Base-by-base conservation (phyloP, 2,888 invertebrate genomes). In the Ephialtes manifestator region DNA sequence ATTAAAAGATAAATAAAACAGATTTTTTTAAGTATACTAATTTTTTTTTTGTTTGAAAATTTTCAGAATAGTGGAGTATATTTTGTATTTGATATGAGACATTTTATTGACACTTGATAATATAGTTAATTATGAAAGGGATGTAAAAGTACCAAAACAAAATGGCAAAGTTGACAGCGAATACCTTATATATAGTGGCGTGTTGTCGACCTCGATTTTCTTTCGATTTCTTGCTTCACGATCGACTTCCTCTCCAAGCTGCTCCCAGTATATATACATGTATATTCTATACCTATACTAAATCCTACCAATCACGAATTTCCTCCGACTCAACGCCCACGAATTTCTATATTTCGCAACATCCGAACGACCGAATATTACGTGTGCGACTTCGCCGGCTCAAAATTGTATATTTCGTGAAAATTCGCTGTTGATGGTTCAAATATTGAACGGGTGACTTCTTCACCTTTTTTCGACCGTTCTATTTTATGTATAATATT, bases 251-350 rank as follows among this genome's bases (percentile, higher is more conserved):
- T 35, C 15, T 15, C 39, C 24, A 51, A 51, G 35, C 18, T 31
- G 24, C 39, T 31, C 20, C 43, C 20, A 28, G 8, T 46, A 39
- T 65, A 46, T 28, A 24, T 15, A n/a, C 13, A 35, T 24, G 58
- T 48, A 35, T 20, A 39, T 53, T 15, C 51, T 53, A 28, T 28
- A 53, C 35, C 13, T 31, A 24, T 24, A 46, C 65, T 39, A 67
- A 81, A 81, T 74, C 80, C 80, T 65, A 80, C 60, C 80, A 80
- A 80, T 80, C 80, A 67, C 65, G 72, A 80, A 72, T 65, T 55
- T 15, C 43, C 55, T 43, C 28, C 65, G 53, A 53, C 39, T 53
- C 63, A 71, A 80, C 55, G 65, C 63, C 28, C 72, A 58, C 31
- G 51, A 3, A 53, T 79, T 53, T 80, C 15, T 65, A 24, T 51